Percentiles rank a stretch among this genome's conserved stretches.
Evolutionary conservation across 2,888 invertebrate species (phyloP).

Genomic region (Resseliella maxima): DNA sequence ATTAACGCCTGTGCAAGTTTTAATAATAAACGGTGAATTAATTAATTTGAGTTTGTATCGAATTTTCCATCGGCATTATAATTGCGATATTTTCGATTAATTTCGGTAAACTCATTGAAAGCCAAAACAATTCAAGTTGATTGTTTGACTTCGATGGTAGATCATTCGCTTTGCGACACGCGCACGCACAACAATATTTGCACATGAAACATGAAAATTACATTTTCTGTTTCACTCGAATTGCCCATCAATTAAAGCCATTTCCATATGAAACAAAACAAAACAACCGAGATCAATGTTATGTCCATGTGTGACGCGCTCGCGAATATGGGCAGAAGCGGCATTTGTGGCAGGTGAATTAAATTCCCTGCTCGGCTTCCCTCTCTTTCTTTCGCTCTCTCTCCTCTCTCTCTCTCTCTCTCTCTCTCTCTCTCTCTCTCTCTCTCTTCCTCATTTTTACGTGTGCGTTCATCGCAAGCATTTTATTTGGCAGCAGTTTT

Average conservation of each 20-base stretch:
- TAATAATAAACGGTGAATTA: slow-evolving; percentile 50
- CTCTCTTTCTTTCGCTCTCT: not conserved
- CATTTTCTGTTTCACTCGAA: slow-evolving; percentile 15
- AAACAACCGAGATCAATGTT: not conserved
- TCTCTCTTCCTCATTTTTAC: not conserved
- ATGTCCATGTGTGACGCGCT: not conserved
- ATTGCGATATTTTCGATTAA: slow-evolving; percentile 23
- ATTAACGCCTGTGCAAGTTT: slow-evolving; percentile 16
- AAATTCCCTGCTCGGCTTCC: not conserved
- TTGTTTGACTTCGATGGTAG: slow-evolving; percentile 44
- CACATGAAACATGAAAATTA: slow-evolving; percentile 10
- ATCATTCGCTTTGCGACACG: not conserved
- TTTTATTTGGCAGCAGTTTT: slow-evolving; percentile 12
- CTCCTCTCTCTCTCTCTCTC: not conserved
- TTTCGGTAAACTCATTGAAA: not conserved
- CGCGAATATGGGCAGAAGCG: not conserved
- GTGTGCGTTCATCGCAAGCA: not conserved
- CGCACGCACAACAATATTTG: not conserved
- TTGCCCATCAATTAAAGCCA: not conserved
- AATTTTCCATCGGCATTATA: slow-evolving; percentile 32
- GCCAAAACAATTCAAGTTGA: slow-evolving; percentile 38
- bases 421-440: not conserved
- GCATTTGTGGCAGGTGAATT: slow-evolving; percentile 42
- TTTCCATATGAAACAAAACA: not conserved
- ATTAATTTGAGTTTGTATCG: slow-evolving; percentile 53